Conservation (phyloP, 2,797 vertebrate species). For the Glossophaga mutica region DNA sequence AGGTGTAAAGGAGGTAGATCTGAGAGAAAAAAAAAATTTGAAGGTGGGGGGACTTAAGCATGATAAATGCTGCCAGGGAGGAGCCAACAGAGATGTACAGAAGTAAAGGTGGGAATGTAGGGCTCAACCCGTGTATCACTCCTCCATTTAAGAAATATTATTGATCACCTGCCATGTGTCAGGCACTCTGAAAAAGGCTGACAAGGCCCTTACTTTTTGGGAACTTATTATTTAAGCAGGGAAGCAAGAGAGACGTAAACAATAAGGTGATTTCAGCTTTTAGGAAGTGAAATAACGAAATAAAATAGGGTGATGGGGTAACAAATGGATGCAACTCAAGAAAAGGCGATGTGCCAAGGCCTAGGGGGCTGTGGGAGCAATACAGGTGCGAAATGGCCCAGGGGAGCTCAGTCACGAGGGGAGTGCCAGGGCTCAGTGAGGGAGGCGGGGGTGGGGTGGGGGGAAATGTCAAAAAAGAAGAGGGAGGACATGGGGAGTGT, state of each 20-base stretch:
- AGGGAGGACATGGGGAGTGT: background rate
- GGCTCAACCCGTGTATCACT: background rate
- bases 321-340: background rate
- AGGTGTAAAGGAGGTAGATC: background rate
- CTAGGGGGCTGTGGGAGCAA: background rate
- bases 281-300: background rate
- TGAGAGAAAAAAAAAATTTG: background rate
- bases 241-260: background rate
- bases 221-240: background rate
- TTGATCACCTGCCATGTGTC: background rate
- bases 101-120: background rate
- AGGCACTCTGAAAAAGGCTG: background rate
- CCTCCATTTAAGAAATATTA: background rate
- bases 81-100: background rate
- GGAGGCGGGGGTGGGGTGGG: no score
- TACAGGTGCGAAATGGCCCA: fast-evolving
- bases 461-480: background rate
- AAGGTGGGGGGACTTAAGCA: background rate
- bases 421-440: background rate
- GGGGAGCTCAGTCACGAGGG: background rate
- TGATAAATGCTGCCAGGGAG: background rate
- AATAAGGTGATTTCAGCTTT: background rate
- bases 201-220: background rate
- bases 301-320: background rate
- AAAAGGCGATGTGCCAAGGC: background rate